Evolutionary conservation across 2,113 vertebrate species (phyloP).

Genomic region (Pituophis catenifer): DNA sequence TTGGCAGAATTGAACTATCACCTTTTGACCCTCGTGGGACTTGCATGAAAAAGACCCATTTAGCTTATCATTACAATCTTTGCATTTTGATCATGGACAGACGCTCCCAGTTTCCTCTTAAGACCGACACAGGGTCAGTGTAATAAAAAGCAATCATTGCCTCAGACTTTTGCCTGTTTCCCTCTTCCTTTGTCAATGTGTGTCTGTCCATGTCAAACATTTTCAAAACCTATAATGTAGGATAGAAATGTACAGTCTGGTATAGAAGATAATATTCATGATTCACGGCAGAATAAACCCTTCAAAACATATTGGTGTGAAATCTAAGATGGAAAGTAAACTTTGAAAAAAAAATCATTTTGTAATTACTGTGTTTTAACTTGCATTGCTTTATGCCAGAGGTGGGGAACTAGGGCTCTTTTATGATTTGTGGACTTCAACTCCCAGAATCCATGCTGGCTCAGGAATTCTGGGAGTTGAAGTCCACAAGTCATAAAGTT

Average conservation of each 20-base stretch:
- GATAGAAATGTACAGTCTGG: not conserved
- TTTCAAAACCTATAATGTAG: not conserved
- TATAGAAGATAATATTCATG: not conserved
- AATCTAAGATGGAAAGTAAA: not conserved
- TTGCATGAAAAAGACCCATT: constrained; percentile 26
- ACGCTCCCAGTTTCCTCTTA: constrained; percentile 16
- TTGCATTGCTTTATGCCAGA: not conserved
- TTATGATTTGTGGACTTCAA: no score
- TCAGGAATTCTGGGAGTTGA: not conserved
- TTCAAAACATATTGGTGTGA: not conserved
- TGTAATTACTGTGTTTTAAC: not conserved
- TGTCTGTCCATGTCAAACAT: not conserved
- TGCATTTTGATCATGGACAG: constrained; percentile 9
- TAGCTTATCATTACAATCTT: constrained; percentile 26
- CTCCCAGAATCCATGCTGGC: not conserved
- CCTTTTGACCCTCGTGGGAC: constrained; percentile 16
- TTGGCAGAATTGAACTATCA: constrained; percentile 19
- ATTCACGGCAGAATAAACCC: not conserved
- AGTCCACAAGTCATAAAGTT: not conserved
- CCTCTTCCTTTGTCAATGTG: not conserved
- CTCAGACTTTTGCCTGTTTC: not conserved
- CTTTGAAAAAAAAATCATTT: not conserved
- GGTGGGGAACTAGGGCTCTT: no score
- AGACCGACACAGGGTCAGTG: not conserved
- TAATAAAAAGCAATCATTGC: not conserved